Evolutionary conservation across 2,888 invertebrate species (phyloP).

Genomic region (Lasioglossum zephyrum): DNA sequence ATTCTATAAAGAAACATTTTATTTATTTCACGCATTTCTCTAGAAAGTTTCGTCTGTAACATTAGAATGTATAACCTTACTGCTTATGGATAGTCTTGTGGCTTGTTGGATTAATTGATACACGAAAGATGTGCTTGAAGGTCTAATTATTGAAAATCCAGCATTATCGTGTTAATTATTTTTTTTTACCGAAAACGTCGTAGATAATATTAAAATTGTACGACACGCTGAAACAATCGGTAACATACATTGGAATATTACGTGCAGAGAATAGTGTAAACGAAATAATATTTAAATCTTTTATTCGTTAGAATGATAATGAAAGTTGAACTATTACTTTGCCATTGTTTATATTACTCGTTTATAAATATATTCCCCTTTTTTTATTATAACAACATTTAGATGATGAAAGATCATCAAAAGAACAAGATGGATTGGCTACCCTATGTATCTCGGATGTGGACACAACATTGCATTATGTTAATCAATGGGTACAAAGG

Average conservation of each 20-base stretch:
- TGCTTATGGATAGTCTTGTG: slow-evolving; percentile 18
- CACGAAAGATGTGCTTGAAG: not conserved
- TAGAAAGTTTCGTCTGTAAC: slow-evolving; percentile 7
- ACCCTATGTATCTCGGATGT: slow-evolving; percentile 92
- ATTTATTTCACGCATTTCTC: not conserved
- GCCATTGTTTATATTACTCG: slow-evolving; percentile 1
- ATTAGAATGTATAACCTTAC: slow-evolving; percentile 44
- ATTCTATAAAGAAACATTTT: not conserved
- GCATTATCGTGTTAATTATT: not conserved
- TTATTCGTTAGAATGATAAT: not conserved
- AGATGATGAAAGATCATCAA: slow-evolving; percentile 93
- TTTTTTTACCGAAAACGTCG: slow-evolving; percentile 30
- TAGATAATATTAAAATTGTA: slow-evolving; percentile 52
- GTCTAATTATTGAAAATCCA: not conserved
- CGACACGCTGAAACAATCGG: slow-evolving; percentile 26
- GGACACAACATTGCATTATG: slow-evolving; percentile 92
- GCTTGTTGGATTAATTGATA: not conserved
- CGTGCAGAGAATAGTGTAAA: not conserved
- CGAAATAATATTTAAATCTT: not conserved
- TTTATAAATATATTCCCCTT: not conserved
- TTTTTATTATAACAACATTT: slow-evolving; percentile 28
- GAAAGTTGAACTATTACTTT: not conserved
- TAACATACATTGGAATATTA: not conserved
- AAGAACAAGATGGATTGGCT: slow-evolving; percentile 91
- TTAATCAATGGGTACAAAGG: slow-evolving; percentile 96